Percentiles rank a stretch among this genome's conserved stretches.
Conservation (phyloP, 2,113 vertebrate species). For the Willisornis vidua region DNA sequence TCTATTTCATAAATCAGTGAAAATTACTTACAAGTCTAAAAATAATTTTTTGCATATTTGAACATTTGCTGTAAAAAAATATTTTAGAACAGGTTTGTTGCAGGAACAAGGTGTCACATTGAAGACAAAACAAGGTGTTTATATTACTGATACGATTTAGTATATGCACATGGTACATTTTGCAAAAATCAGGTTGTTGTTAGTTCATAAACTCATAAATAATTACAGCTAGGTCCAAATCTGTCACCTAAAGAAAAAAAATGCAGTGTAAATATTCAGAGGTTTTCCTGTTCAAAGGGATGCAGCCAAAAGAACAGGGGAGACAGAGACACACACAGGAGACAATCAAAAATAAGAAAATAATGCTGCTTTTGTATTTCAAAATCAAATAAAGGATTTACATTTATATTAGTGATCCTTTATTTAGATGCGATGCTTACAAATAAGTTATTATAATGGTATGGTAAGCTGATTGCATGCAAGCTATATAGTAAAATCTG, state of each 20-base stretch:
- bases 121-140: not conserved
- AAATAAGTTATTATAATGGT: not conserved
- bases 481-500: not conserved
- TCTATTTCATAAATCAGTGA: not conserved
- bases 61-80: not conserved
- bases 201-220: conserved; percentile 17
- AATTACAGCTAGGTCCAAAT: not conserved
- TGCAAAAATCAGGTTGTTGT: not conserved
- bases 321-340: not conserved
- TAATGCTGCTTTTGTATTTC: not conserved
- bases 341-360: not conserved
- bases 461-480: not conserved
- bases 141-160: not conserved
- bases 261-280: not conserved
- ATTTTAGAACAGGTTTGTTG: not conserved
- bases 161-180: not conserved
- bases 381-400: not conserved
- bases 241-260: not conserved
- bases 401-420: not conserved
- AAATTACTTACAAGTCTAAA: not conserved
- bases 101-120: not conserved
- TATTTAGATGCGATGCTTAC: not conserved
- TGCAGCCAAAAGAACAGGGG: not conserved
- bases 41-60: not conserved
- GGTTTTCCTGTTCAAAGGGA: not conserved